Base-by-base conservation (phyloP, 2,797 vertebrate genomes). In the Numenius phaeopus region DNA sequence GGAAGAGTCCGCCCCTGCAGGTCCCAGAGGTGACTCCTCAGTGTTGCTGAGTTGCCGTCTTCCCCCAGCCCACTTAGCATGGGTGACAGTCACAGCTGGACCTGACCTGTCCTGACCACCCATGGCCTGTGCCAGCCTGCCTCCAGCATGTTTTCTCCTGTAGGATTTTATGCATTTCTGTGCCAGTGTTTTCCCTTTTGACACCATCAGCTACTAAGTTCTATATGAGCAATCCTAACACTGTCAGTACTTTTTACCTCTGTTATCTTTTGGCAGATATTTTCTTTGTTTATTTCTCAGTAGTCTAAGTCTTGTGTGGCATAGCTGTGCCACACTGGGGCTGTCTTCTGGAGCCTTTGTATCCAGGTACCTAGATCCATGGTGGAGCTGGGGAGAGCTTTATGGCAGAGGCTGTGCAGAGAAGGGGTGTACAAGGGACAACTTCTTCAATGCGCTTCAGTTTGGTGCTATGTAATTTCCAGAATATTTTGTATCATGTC, bases 1-100 rank as follows among this genome's bases (percentile, higher is more conserved):
- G 44, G 21, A 61, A 64, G 14, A 40, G 30, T 40, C 30, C 1
- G 10, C 10, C 7, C 4, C 14, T 15, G 11, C 1, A 5, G 6
- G 27, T 88, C 21, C 21, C 69, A 44, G 23, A 6, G 42, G 26
- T 15, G 6, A 18, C 34, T 71, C 2, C 39, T 84, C 0, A 0
- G 9, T 29, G 29, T 32, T 34, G 8, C 26, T 94, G 20, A n/a
- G 34, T 67, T 82, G 22, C 14, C 2, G 2, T 54, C 22, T 64
- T 71, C 7, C n/a, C 22, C 11, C 2, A 7, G 19, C 4, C 4
- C 9, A 26, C 24, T 82, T 50, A 30, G 40, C 26, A 7, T 1
- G 5, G 22, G 39, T 70, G 42, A 37, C 71, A 40, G 24, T 54
- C 24, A 26, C 42, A 78, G 10, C 14, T 37, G 47, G n/a, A 10